Conservation (phyloP, 2,888 invertebrate genomes). For the Notocelia uddmanniana region DNA sequence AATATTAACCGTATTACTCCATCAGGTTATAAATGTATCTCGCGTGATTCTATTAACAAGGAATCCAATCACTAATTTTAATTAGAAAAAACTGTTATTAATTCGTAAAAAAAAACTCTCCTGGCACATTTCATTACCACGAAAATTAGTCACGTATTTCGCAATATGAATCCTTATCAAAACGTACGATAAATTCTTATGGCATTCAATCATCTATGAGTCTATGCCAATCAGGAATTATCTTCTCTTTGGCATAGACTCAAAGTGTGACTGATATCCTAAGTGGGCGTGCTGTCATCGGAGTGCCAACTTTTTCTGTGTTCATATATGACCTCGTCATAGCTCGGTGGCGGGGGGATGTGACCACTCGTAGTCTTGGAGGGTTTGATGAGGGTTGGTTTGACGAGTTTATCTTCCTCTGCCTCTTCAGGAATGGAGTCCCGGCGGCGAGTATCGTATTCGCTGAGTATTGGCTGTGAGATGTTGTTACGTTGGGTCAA, state of each 20-base stretch:
- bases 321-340: slow-evolving; percentile 76
- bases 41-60: background rate
- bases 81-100: no score
- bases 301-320: slow-evolving; percentile 84
- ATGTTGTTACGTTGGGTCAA: slow-evolving; percentile 86
- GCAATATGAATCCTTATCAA: slow-evolving; percentile 3
- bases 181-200: slow-evolving; percentile 3
- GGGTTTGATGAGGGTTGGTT: slow-evolving; percentile 55
- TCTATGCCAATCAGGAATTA: slow-evolving; percentile 21
- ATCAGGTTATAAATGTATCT: background rate
- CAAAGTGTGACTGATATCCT: slow-evolving; percentile 49
- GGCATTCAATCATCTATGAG: slow-evolving; percentile 18
- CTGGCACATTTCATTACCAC: background rate
- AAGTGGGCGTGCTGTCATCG: slow-evolving; percentile 80
- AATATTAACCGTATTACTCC: background rate
- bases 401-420: slow-evolving; percentile 75
- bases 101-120: no score
- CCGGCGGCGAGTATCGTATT: slow-evolving; percentile 84
- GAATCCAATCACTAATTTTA: no score
- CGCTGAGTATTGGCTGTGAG: slow-evolving; percentile 86
- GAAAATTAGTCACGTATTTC: background rate
- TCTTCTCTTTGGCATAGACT: slow-evolving; percentile 29
- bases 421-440: slow-evolving; percentile 88
- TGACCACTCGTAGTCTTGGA: slow-evolving; percentile 74
- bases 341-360: slow-evolving; percentile 74